phyloP scores from a whole-genome alignment of 2,888 invertebrate genomes.

The Coronaproctus castanopsis region DNA sequence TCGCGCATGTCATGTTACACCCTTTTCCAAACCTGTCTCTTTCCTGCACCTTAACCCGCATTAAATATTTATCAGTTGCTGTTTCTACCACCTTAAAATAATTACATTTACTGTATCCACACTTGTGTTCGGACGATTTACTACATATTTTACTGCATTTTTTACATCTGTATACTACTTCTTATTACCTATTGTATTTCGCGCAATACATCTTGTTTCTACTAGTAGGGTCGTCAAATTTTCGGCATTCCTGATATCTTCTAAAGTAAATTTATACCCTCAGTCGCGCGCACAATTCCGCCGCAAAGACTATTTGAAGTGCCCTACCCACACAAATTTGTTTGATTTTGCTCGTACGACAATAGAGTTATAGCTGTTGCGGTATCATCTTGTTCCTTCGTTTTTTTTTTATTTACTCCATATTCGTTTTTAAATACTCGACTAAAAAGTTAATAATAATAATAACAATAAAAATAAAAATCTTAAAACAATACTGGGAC shows the following conservation, averaged over 20 bases:
- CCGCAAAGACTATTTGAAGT: slow-evolving; percentile 2
- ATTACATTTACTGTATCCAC: background rate
- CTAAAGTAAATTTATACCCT: slow-evolving; percentile 4
- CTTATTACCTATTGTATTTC: background rate
- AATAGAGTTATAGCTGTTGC: too few species aligned
- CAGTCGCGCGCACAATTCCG: slow-evolving; percentile 1
- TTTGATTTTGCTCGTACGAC: too few species aligned
- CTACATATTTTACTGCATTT: slow-evolving; percentile 4
- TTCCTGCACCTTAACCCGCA: background rate
- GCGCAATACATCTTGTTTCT: background rate
- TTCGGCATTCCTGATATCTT: slow-evolving; percentile 8
- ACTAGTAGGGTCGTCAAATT: slow-evolving; percentile 1
- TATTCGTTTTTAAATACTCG: too few species aligned
- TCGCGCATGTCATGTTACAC: background rate
- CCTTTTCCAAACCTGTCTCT: slow-evolving; percentile 1
- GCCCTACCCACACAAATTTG: slow-evolving; percentile 2
- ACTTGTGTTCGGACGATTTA: background rate
- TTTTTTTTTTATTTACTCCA: too few species aligned
- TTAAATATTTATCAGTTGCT: slow-evolving; percentile 2
- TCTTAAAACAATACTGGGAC: too few species aligned
- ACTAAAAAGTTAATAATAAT: too few species aligned
- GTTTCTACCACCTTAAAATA: slow-evolving; percentile 3
- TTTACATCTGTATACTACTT: slow-evolving; percentile 5
- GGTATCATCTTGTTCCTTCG: too few species aligned
- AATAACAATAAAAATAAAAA: too few species aligned